Evolutionary conservation across 1,140 invertebrate genomes (phyloP), one percentile per base, ranked within the genome.

Genomic region (Philopotamus ludificatus): DNA sequence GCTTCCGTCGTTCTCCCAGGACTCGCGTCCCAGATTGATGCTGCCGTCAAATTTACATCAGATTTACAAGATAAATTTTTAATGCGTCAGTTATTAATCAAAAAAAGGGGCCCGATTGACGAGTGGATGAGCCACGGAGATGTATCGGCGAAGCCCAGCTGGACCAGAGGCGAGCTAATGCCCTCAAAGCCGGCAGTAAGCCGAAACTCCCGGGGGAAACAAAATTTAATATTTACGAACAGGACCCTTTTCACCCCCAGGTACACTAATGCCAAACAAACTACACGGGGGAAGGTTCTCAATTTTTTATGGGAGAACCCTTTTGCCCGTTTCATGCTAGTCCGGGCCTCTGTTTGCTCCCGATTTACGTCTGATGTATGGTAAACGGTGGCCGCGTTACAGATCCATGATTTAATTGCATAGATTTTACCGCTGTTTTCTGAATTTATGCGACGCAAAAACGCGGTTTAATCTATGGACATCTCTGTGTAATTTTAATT

Each of bases 141-240:
- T 16, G 44, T 45, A 45, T 15, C 9, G 44, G 16, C 34, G 49
- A 7, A 15, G 22, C 18, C 22, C 49, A 23, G 22, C 49, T 51
- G 16, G 22, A 8, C 53, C 16, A 10, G 1, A 25, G 53, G 28
- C 21, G 28, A 15, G 53, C 53, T 57, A 57, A 57, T 57, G 53
- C 53, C 53, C 28, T 42, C 16, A 18, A 57, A 57, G 53, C 53
- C 20, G 20, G n/a, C 53, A 2, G 44, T 47, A 47, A 47, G 44
- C 44, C 15, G 8, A 16, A 47, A 47, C 44, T 9, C 44, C 18
- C 44, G 44, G 18, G 44, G 44, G 16, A 60, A 60, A 60, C 57
- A 60, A 60, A 60, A 60, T 60, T 60, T 60, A 60, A 60, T 60
- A 60, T 60, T 60, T 60, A 60, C 57, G 57, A 60, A 60, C 57